phyloP scores from a whole-genome alignment of 1,140 invertebrate genomes.

The Kradibia gibbosae region DNA sequence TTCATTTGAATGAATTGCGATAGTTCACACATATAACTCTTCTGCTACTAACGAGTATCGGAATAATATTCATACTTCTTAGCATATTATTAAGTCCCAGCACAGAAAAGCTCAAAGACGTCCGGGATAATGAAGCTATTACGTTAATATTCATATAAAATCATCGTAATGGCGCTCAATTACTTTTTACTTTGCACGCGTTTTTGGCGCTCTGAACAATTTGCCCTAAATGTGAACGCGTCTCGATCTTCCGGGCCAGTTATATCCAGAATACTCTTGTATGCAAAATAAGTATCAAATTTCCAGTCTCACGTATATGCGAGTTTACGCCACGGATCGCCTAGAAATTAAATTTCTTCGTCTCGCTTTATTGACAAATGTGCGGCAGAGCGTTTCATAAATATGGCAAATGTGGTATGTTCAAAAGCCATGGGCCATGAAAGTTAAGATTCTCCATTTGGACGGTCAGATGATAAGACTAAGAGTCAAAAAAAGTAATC shows the following conservation, averaged over 20 bases:
- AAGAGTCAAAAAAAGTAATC: conserved; percentile 12
- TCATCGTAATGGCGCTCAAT: conserved; percentile 33
- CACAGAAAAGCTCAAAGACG: conserved; percentile 4
- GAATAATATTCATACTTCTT: background rate
- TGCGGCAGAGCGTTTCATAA: conserved; percentile 7
- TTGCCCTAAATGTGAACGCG: background rate
- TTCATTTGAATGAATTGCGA: background rate
- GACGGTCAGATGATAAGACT: background rate
- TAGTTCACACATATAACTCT: background rate
- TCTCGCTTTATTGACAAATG: background rate
- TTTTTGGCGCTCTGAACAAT: background rate
- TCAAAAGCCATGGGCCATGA: background rate
- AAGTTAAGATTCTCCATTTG: conserved; percentile 8
- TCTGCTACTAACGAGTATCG: background rate
- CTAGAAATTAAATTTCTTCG: conserved; percentile 35
- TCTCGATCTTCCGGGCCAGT: background rate
- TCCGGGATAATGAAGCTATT: conserved; percentile 30
- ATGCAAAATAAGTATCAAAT: conserved; percentile 41
- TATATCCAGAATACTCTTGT: background rate
- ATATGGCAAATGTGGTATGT: background rate
- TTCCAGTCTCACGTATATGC: conserved; percentile 5
- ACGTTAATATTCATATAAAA: conserved; percentile 30
- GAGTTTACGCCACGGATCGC: background rate
- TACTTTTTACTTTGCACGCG: conserved; percentile 22
- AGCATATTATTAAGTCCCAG: conserved; percentile 6